Evolutionary conservation across 1,140 invertebrate species (phyloP), one percentile per base, ranked within the genome.

Genomic region (Sitophilus oryzae): DNA sequence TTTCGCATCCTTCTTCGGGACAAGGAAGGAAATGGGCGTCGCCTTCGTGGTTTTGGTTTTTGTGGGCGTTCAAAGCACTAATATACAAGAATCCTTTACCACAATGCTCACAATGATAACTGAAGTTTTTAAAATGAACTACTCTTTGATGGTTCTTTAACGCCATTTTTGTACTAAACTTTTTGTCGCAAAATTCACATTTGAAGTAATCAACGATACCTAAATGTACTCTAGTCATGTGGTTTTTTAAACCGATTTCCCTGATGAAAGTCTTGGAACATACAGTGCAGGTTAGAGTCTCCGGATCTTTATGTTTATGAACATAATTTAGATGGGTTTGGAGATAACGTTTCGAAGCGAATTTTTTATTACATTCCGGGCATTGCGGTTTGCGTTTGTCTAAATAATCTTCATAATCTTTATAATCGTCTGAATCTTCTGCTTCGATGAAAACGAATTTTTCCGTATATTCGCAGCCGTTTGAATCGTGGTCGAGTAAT

Each of bases 1-100:
- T 60, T 2, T 50, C 56, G 42, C 66, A 68, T 4, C 51, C 44
- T 41, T 56, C 25, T 34, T 42, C 21, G 10, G 49, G 4, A 19
- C 49, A 52, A 1, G 49, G 23, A 1, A 52, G 15, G 1, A 43
- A 11, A 1, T 11, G n/a, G 58, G 65, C 21, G 46, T 59, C 34
- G 42, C 45, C 25, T 40, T 52, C 52, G 41, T 60, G 59, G 4
- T 42, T 37, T 8, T 18, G 38, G 20, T 43, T 36, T 10, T 46
- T 52, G 42, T 60, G 58, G 14, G 10, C n/a, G 16, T 51, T 49
- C 0, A 60, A 25, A 15, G 11, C 1, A 10, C 14, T 8, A 4
- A 19, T 3, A 23, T 37, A 19, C 11, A 46, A 20, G 23, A 51
- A 55, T 34, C 44, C 44, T 23, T 52, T 52, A 18, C 40, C 45